These are phyloP conservation scores for Pasiphila rectangulata DNA, from an alignment of 2,888 invertebrate species.

Conservation along the genomic window DNA sequence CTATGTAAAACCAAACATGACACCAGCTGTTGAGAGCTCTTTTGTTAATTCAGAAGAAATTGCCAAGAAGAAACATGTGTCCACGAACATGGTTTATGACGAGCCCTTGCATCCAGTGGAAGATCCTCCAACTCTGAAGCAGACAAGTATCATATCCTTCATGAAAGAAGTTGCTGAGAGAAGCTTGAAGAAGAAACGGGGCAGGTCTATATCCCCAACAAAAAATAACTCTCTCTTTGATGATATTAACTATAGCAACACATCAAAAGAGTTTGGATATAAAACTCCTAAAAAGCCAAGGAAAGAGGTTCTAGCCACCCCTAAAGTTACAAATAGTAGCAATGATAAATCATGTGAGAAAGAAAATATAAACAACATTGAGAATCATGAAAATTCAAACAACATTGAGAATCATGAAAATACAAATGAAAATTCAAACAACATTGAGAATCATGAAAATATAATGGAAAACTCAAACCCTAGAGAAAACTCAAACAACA, in stretches of 20 bases:
- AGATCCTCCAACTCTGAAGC: slow-evolving; percentile 54
- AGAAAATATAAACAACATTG: slow-evolving; percentile 33
- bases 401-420: slow-evolving; percentile 32
- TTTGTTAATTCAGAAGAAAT: slow-evolving; percentile 59
- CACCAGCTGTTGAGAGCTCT: slow-evolving; percentile 72
- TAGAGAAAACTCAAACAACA: slow-evolving; percentile 32
- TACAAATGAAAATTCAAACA: slow-evolving; percentile 33
- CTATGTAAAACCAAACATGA: slow-evolving; percentile 74
- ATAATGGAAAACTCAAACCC: slow-evolving; percentile 35
- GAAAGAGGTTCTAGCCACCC: slow-evolving; percentile 26
- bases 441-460: slow-evolving; percentile 32
- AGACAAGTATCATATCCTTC: slow-evolving; percentile 72
- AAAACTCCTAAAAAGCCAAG: slow-evolving; percentile 34
- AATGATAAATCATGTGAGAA: slow-evolving; percentile 38
- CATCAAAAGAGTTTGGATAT: slow-evolving; percentile 23
- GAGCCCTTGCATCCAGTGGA: slow-evolving; percentile 42
- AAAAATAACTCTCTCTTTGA: slow-evolving; percentile 54
- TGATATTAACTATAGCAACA: slow-evolving; percentile 38
- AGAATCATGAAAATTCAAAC: slow-evolving; percentile 35
- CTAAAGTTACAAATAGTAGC: slow-evolving; percentile 25
- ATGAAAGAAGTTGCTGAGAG: slow-evolving; percentile 65
- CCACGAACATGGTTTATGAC: slow-evolving; percentile 59
- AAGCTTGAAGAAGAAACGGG: slow-evolving; percentile 58
- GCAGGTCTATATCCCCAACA: slow-evolving; percentile 46
- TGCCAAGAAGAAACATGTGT: slow-evolving; percentile 67